A percentile compares a stretch with the other conserved stretches of the same genome.
Conservation (phyloP, 2,888 invertebrate species). For the Elysia crispata region DNA sequence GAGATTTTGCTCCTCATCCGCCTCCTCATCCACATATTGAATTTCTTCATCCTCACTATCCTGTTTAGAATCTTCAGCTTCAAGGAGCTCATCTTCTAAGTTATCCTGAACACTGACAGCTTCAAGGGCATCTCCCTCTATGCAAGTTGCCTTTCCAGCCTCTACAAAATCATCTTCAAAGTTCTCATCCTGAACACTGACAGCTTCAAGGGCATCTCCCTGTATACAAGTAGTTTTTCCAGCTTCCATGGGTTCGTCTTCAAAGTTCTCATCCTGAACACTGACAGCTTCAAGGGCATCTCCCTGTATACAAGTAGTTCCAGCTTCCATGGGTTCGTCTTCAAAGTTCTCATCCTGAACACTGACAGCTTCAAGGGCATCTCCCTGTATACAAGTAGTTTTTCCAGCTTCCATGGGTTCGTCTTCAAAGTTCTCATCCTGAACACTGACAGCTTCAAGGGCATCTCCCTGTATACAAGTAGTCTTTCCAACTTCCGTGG, state of each 20-base stretch:
- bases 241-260: neutral
- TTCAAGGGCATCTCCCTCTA: neutral
- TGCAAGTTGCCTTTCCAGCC: neutral
- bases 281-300: too few species aligned
- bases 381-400: neutral
- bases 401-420: neutral
- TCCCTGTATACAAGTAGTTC: too few species aligned
- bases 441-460: too few species aligned
- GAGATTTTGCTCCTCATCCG: constrained; percentile 6
- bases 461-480: too few species aligned
- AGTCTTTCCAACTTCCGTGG: too few species aligned
- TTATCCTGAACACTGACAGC: neutral
- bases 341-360: too few species aligned
- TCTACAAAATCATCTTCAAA: neutral
- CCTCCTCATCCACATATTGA: neutral
- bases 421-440: neutral
- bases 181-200: neutral
- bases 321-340: too few species aligned
- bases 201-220: neutral
- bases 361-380: neutral
- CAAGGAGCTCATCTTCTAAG: neutral
- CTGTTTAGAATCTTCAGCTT: too few species aligned
- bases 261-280: neutral
- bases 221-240: neutral
- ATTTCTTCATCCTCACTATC: neutral